Evolutionary conservation across 2,113 vertebrate genomes (phyloP), one percentile per base, ranked within the genome.

Genomic region (Theropithecus gelada): DNA sequence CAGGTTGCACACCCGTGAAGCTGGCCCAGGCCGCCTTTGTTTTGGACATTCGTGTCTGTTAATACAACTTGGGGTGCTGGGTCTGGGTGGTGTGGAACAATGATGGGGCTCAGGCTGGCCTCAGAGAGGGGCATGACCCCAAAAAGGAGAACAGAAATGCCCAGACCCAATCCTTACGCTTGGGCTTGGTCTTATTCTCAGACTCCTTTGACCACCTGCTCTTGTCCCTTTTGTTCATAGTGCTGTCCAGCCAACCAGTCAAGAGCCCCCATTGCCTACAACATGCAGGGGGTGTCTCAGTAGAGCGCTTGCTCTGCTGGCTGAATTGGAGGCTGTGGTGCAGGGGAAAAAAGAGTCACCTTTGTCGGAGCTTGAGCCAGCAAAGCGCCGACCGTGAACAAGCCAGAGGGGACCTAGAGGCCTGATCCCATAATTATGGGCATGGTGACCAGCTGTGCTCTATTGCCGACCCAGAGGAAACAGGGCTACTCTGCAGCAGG

Each of bases 371-470:
- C 76, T 91, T 85, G 18, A 45, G 80, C 78, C 2, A 6, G 43
- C 80, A 40, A 55, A 52, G 45, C 9, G 8, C 0, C 0, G 66
- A 80, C 66, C 4, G 6, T 45, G 57, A 45, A 57, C 6, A 8
- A 81, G 68, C 91, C 20, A 38, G 81, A 73, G 68, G 5, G 48
- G 81, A 79, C 70, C 80, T 52, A 43, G 82, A 70, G 8, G 38
- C 32, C 73, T 9, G 2, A 78, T 64, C 88, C 82, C 6, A 3
- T 86, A 86, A 85, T 75, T 86, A 66, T 1, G 30, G 73, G 75
- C 64, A 30, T 59, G 72, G 82, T 48, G 82, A 86, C 95, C 93
- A 88, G 72, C 88, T 76, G 57, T 35, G 52, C 27, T 55, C 35
- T 13, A 18, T 50, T 20, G 4, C 73, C 14, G 17, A 8, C 79